These are phyloP conservation scores for Clupea harengus DNA, from an alignment of 2,113 vertebrate genomes.

Conservation along the genomic window DNA sequence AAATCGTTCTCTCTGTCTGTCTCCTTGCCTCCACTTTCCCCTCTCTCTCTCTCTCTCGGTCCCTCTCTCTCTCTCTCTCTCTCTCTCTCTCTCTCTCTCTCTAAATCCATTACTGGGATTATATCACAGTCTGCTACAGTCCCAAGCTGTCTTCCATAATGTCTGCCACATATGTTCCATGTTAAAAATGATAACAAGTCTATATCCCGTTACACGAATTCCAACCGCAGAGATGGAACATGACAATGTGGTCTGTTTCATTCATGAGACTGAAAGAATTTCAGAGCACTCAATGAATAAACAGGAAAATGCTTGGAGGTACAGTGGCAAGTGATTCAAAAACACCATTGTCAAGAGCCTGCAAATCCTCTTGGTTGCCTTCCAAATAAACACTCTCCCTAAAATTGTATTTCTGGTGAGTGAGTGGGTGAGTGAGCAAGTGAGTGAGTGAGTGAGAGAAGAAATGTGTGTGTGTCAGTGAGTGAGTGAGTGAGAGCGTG, in stretches of 20 bases:
- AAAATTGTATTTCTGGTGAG: neutral
- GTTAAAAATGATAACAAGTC: neutral
- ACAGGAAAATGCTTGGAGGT: neutral
- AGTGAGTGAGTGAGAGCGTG: neutral
- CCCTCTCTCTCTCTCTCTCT: neutral
- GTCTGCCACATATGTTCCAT: neutral
- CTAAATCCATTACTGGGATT: neutral
- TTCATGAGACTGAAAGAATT: neutral
- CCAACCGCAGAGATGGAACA: neutral
- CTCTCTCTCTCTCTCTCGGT: neutral
- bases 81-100: neutral
- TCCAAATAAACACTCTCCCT: neutral
- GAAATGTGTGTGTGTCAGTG: neutral
- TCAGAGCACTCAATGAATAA: constrained; percentile 7
- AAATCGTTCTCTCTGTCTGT: neutral
- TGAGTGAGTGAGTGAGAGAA: no score
- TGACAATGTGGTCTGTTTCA: neutral
- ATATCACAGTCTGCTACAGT: neutral
- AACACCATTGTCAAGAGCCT: neutral
- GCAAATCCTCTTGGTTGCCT: neutral
- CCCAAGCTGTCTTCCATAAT: neutral
- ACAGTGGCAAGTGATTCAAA: neutral
- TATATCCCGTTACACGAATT: neutral
- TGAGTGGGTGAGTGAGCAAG: no score
- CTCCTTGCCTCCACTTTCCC: neutral